Percentiles rank a stretch among this genome's conserved stretches.
These are phyloP conservation scores for Rhamphomyia laevipes DNA, from an alignment of 2,888 invertebrate species.

Conservation along the genomic window DNA sequence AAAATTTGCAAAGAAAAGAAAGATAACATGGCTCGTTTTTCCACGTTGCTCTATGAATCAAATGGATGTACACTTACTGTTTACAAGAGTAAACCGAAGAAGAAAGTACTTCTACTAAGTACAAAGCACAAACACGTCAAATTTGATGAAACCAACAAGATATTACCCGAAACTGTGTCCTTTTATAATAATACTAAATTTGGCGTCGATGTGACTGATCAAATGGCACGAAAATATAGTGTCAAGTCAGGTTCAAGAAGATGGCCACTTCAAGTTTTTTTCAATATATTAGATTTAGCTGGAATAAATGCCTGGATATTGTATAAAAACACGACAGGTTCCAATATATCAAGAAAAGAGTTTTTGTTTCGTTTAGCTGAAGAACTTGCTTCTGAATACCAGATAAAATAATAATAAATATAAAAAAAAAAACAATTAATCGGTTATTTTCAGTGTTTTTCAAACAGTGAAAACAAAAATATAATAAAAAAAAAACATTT, in stretches of 20 bases:
- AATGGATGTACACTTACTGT: slow-evolving; percentile 4
- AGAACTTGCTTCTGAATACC: too few species aligned
- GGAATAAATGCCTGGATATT: too few species aligned
- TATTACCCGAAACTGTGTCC: slow-evolving; percentile 7
- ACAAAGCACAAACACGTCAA: slow-evolving; percentile 5
- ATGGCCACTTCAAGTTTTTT: not conserved
- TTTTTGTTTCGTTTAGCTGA: too few species aligned
- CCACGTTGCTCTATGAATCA: slow-evolving; percentile 6
- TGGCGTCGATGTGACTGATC: too few species aligned
- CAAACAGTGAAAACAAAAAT: too few species aligned
- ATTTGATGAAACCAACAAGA: slow-evolving; percentile 7
- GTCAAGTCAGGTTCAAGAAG: not conserved
- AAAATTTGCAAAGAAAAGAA: slow-evolving; percentile 8
- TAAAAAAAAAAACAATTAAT: too few species aligned
- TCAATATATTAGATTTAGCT: too few species aligned
- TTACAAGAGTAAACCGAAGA: slow-evolving; percentile 9
- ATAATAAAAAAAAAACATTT: too few species aligned
- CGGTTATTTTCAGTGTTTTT: too few species aligned
- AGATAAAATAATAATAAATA: too few species aligned
- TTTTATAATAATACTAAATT: slow-evolving; percentile 3
- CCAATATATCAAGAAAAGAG: too few species aligned
- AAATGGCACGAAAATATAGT: slow-evolving; percentile 1
- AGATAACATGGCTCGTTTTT: slow-evolving; percentile 10
- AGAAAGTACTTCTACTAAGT: slow-evolving; percentile 9
- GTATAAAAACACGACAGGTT: too few species aligned